Evolutionary conservation across 2,113 vertebrate genomes (phyloP).

Genomic region (Cyprinodon tularosa): DNA sequence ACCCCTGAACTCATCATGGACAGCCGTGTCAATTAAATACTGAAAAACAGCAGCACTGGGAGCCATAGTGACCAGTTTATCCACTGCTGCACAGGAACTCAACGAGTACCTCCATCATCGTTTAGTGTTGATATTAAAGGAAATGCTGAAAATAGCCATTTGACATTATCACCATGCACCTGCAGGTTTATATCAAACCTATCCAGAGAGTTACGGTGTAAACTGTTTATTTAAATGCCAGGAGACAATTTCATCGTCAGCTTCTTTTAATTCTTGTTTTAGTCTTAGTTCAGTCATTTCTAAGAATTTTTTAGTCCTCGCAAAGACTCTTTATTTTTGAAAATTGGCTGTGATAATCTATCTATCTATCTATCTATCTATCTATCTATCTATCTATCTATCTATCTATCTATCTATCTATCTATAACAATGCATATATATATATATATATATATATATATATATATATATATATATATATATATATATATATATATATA

Average conservation of each 20-base stretch:
- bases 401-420: too few species aligned
- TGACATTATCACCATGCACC: conserved; percentile 20
- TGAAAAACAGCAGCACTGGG: conserved; percentile 78
- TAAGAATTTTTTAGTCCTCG: background rate
- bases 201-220: background rate
- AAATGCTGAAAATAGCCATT: conserved; percentile 32
- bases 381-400: too few species aligned
- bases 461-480: too few species aligned
- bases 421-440: too few species aligned
- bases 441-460: too few species aligned
- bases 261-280: background rate
- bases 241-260: background rate
- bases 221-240: background rate
- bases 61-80: conserved; percentile 68
- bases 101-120: conserved; percentile 34
- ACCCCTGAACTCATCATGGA: conserved; percentile 81
- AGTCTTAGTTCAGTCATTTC: background rate
- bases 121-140: conserved; percentile 33
- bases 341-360: too few species aligned
- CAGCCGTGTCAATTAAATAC: conserved; percentile 80
- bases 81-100: conserved; percentile 44
- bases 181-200: conserved; percentile 4
- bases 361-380: too few species aligned
- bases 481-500: too few species aligned
- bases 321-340: too few species aligned